phyloP scores from a whole-genome alignment of 1,140 invertebrate species.

The Periplaneta americana region DNA sequence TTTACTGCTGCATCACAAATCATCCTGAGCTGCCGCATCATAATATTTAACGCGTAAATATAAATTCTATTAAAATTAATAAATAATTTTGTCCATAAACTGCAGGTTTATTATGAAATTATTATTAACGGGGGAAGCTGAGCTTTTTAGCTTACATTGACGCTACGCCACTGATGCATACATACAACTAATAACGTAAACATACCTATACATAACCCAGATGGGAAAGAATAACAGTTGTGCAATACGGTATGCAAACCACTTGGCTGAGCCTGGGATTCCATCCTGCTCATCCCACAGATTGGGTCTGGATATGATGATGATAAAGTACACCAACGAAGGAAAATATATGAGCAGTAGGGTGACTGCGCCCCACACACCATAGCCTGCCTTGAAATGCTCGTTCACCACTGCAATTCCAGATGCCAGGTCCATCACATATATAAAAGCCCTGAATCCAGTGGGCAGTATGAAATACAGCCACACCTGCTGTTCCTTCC shows the following conservation, averaged over 20 bases:
- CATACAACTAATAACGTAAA: background rate
- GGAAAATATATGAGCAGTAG: constrained; percentile 10
- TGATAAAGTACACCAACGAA: constrained; percentile 9
- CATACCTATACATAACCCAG: constrained; percentile 23
- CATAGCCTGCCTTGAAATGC: background rate
- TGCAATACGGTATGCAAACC: constrained; percentile 21
- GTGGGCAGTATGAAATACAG: constrained; percentile 21
- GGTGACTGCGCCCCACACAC: background rate
- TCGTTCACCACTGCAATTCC: constrained; percentile 11
- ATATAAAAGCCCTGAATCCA: constrained; percentile 13
- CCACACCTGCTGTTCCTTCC: constrained; percentile 23
- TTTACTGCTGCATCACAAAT: too few relatives aligned
- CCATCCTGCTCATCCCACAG: constrained; percentile 12
- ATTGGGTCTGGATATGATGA: constrained; percentile 4
- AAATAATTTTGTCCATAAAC: too few relatives aligned
- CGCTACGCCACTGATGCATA: too few relatives aligned
- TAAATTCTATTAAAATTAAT: too few relatives aligned
- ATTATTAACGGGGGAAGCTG: too few relatives aligned
- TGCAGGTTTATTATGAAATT: too few relatives aligned
- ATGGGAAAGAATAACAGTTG: constrained; percentile 23
- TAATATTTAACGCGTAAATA: too few relatives aligned
- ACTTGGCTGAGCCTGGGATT: constrained; percentile 4
- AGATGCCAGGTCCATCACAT: constrained; percentile 19
- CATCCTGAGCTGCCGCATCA: too few relatives aligned
- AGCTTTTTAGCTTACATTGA: too few relatives aligned